Conservation (phyloP, 2,888 invertebrate species). For the Camptogramma bilineatum region DNA sequence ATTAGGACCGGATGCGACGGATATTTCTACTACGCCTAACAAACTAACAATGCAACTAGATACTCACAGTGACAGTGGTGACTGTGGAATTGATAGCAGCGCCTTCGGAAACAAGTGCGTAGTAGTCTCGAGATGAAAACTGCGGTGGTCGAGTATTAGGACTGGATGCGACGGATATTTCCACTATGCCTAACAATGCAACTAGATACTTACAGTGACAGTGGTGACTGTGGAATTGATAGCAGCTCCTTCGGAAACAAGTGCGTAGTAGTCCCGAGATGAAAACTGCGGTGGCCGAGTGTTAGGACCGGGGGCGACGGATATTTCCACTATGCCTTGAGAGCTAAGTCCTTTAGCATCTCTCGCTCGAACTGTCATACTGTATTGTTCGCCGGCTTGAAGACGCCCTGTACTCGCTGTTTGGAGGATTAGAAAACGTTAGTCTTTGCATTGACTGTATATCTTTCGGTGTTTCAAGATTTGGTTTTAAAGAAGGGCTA, state of each 20-base stretch:
- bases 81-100: no score
- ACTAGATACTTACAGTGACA: slow-evolving; percentile 82
- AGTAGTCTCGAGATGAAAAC: no score
- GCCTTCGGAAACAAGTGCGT: no score
- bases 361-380: slow-evolving; percentile 93
- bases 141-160: no score
- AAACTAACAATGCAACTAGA: background rate
- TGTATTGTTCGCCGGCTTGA: slow-evolving; percentile 95
- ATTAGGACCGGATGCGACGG: no score
- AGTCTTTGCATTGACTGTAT: no score
- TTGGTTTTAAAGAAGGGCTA: no score
- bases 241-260: slow-evolving; percentile 95
- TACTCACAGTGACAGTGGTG: no score
- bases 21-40: no score
- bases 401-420: slow-evolving; percentile 91
- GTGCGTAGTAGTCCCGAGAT: slow-evolving; percentile 93
- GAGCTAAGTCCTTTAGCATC: slow-evolving; percentile 92
- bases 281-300: slow-evolving; percentile 92
- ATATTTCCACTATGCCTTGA: slow-evolving; percentile 94
- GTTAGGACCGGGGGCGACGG: slow-evolving; percentile 94
- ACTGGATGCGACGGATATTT: no score
- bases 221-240: slow-evolving; percentile 94
- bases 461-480: no score
- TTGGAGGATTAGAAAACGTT: slow-evolving; percentile 1
- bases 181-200: background rate